Evolutionary conservation across 2,113 vertebrate genomes (phyloP), one percentile per base, ranked within the genome.

Genomic region (Anhinga rufa): DNA sequence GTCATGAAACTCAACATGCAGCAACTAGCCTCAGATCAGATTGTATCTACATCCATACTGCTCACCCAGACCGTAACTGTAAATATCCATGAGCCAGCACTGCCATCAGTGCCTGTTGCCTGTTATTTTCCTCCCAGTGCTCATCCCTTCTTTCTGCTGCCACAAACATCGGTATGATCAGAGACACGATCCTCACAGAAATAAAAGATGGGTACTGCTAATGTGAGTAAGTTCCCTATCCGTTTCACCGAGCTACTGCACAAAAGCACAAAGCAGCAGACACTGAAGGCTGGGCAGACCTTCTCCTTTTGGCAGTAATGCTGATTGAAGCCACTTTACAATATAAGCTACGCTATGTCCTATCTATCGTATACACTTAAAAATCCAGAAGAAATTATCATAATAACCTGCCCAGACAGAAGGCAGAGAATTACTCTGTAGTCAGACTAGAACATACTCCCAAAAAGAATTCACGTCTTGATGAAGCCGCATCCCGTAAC

Each of bases 191-290:
- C 26, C 29, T 69, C 28, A 42, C n/a, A 80, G 91, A 90, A 95
- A 90, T 60, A 72, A 66, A 84, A 88, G 71, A 69, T 2, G 6
- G 22, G 22, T 42, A 31, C 36, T 74, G 49, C 54, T 83, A 61
- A 80, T 3, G 22, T 51, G 74, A 42, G 29, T 65, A 48, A 72
- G 44, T 32, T 82, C 48, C 78, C 65, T 80, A 92, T 77, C 86
- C 17, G 32, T 92, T 95, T 92, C 96, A 92, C 82, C 40, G 24
- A 93, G 36, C 70, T 40, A 65, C 34, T 49, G 44, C 71, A 77
- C 25, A 85, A 85, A 82, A 65, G 24, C 88, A 93, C 4, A 13
- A 54, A 74, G 55, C 51, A 83, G 83, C 46, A 91, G 86, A 62
- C 42, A 55, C 42, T 46, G 62, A 83, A 91, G 38, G 38, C 32